phyloP scores from a whole-genome alignment of 2,113 vertebrate species.

The Lathamus discolor region DNA sequence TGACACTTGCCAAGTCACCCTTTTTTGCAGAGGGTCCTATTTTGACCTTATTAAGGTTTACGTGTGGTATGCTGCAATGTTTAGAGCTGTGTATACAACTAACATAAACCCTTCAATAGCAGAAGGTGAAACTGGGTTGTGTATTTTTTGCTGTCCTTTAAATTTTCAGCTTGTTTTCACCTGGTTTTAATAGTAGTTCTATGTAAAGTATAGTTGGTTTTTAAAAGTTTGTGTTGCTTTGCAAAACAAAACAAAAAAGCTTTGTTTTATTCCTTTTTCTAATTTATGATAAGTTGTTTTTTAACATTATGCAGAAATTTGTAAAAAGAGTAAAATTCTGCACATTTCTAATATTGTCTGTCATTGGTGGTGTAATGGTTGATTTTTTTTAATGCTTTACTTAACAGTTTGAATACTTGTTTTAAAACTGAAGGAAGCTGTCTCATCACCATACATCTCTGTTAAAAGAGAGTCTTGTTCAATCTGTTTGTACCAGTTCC shows the following conservation, averaged over 20 bases:
- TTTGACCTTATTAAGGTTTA: conserved; percentile 82
- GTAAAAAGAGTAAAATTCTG: conserved; percentile 63
- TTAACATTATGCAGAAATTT: conserved; percentile 63
- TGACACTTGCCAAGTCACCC: conserved; percentile 70
- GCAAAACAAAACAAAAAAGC: conserved; percentile 13
- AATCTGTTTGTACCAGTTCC: conserved; percentile 65
- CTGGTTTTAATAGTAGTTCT: conserved; percentile 53
- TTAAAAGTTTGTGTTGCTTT: conserved; percentile 58
- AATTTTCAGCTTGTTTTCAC: conserved; percentile 63
- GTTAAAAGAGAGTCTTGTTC: conserved; percentile 76
- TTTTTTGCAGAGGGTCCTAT: conserved; percentile 75
- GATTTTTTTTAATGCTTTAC: conserved; percentile 38
- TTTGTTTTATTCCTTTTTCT: conserved; percentile 68
- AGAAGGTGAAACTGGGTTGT: conserved; percentile 65
- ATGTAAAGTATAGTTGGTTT: conserved; percentile 60
- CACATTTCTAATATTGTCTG: conserved; percentile 73
- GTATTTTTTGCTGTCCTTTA: conserved; percentile 54
- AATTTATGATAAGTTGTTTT: conserved; percentile 74
- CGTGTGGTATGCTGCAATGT: conserved; percentile 62
- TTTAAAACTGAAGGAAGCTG: conserved; percentile 69
- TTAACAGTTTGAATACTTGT: conserved; percentile 60
- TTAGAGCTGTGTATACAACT: conserved; percentile 51
- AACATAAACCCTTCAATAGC: conserved; percentile 56
- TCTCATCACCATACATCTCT: conserved; percentile 71
- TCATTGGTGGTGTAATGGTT: conserved; percentile 66